phyloP scores from a whole-genome alignment of 2,888 invertebrate genomes.

The Macrophya alboannulata region DNA sequence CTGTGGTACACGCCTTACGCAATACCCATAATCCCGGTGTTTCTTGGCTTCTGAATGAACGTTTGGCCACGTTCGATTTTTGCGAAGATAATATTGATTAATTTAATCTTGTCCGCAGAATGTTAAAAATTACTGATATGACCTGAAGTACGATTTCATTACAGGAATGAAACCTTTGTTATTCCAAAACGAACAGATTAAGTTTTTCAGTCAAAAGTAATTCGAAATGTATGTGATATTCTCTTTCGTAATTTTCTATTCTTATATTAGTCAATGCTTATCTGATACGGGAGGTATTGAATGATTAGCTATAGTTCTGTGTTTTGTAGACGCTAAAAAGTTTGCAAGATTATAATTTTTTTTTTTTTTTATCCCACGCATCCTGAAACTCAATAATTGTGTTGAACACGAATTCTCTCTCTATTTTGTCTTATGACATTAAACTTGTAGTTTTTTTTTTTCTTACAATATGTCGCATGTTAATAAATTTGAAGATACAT shows the following conservation, averaged over 20 bases:
- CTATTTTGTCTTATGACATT: neutral
- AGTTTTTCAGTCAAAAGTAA: neutral
- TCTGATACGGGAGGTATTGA: neutral
- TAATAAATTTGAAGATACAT: neutral
- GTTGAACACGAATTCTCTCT: neutral
- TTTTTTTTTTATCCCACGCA: neutral
- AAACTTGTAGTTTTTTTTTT: neutral
- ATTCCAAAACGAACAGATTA: neutral
- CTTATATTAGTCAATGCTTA: neutral
- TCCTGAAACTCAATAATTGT: neutral
- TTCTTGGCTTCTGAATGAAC: conserved; percentile 6
- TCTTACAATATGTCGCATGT: neutral
- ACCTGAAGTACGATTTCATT: neutral
- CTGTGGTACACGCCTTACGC: conserved; percentile 54
- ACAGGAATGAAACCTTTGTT: neutral
- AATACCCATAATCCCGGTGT: conserved; percentile 56
- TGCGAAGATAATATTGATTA: neutral
- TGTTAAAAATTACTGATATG: neutral
- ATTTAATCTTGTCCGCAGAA: neutral
- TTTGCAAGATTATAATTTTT: neutral
- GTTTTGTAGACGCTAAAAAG: neutral
- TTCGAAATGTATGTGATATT: conserved; percentile 9
- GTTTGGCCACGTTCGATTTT: neutral
- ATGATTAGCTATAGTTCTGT: neutral
- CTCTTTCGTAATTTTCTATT: neutral